Evolutionary conservation across 2,888 invertebrate species (phyloP), one percentile per base, ranked within the genome.

Genomic region (Homarus gammarus): DNA sequence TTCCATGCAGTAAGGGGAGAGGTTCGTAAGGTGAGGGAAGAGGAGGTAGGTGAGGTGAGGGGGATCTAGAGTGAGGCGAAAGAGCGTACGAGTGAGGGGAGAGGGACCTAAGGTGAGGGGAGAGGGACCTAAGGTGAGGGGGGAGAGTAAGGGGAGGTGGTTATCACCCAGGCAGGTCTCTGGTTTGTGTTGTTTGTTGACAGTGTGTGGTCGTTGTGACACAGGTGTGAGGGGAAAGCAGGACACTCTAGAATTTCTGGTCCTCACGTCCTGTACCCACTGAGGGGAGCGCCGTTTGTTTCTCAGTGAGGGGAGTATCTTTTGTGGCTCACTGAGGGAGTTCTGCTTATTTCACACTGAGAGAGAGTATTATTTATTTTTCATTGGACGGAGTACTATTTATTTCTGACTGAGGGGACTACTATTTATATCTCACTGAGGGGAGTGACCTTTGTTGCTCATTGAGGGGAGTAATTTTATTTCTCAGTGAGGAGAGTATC

Each of bases 171-270:
- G 1, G 18, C 73, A 73, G 40, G 38, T 38, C 22, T 73, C 73
- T 73, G 73, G 38, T 40, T 40, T 73, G 73, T 73, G 38, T 73
- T 73, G 73, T 38, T 33, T 73, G 73, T 73, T 36, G 73, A 73
- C 73, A 73, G 73, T 38, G 38, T 73, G 73, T 73, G 73, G 73
- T 40, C 6, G 73, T 36, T 22, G n/a, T 22, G 73, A 27, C 27
- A 73, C 73, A 73, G 73, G 73, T 73, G 73, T 40, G 36, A 38
- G 38, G 73, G 73, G 38, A 73, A 15, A 38, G 56, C 56, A 56
- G 15, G 2, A 56, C 12, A 18, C 15, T 2, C 56, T 44, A 2
- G 56, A 56, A 56, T 56, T 18, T 18, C 56, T 18, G 56, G 12
- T 56, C 15, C 22, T 18, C 18, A 18, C 56, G 18, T 3, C 49